phyloP scores from a whole-genome alignment of 2,113 vertebrate genomes.

The Clarias magur region DNA sequence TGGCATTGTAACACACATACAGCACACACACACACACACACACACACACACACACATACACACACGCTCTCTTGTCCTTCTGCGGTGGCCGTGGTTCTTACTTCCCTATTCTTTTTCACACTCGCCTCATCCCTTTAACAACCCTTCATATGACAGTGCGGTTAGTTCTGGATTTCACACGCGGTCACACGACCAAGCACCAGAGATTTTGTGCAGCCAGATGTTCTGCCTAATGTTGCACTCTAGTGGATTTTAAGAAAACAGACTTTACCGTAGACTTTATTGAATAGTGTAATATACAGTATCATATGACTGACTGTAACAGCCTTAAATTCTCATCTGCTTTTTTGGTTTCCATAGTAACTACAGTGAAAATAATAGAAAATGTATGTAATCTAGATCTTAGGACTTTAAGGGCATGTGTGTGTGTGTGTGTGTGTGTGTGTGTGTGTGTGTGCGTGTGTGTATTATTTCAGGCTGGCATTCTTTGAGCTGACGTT shows the following conservation, averaged over 20 bases:
- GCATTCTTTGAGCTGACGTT: conserved; percentile 88
- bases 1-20: neutral
- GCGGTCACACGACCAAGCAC: neutral
- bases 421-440: neutral
- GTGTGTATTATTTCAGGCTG: conserved; percentile 70
- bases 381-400: neutral
- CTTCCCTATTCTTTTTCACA: neutral
- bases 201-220: neutral
- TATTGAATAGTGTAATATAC: neutral
- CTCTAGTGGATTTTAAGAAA: conserved; percentile 9
- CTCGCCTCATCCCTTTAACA: neutral
- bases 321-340: neutral
- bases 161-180: conserved; percentile 23
- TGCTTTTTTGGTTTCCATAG: neutral
- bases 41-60: no score
- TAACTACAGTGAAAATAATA: neutral
- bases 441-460: neutral
- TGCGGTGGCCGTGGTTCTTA: neutral
- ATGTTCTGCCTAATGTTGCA: neutral
- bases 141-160: neutral
- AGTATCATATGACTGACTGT: neutral
- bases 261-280: no score
- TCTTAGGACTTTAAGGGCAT: neutral
- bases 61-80: neutral
- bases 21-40: no score